Percentiles rank a stretch among this genome's conserved stretches.
Conservation (phyloP, 2,113 vertebrate genomes). For the Motacilla tschutschensis region DNA sequence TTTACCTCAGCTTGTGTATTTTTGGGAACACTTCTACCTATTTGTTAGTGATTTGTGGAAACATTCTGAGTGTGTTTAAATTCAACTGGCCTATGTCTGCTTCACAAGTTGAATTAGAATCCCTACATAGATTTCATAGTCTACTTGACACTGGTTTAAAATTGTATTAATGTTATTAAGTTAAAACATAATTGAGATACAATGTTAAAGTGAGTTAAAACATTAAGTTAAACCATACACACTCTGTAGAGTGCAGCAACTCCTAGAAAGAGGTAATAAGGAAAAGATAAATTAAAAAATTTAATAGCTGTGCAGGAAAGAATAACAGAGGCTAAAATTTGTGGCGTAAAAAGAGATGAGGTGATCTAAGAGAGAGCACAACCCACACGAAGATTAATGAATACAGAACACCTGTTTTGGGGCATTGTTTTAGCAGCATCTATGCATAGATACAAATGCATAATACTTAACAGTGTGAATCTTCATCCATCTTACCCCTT, state of each 20-base stretch:
- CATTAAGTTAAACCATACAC: not conserved
- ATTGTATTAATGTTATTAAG: not conserved
- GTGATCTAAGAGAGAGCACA: not conserved
- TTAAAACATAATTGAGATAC: not conserved
- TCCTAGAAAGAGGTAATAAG: not conserved
- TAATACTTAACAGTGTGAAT: constrained; percentile 45
- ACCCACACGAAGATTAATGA: not conserved
- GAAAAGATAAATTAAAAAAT: not conserved
- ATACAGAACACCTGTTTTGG: not conserved
- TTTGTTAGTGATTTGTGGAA: not conserved
- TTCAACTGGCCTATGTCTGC: not conserved
- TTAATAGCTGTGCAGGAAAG: not conserved
- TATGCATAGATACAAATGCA: not conserved
- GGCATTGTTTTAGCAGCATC: not conserved
- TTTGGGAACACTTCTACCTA: not conserved
- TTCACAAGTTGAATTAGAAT: not conserved
- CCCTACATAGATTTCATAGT: not conserved
- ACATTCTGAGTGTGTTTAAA: not conserved
- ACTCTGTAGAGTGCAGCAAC: not conserved
- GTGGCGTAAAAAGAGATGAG: not conserved
- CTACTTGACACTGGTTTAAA: not conserved
- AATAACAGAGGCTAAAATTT: not conserved
- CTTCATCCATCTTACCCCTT: constrained; percentile 34
- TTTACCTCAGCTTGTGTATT: not conserved
- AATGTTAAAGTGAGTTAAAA: not conserved